phyloP scores from a whole-genome alignment of 2,113 vertebrate species.

The Archilochus colubris region DNA sequence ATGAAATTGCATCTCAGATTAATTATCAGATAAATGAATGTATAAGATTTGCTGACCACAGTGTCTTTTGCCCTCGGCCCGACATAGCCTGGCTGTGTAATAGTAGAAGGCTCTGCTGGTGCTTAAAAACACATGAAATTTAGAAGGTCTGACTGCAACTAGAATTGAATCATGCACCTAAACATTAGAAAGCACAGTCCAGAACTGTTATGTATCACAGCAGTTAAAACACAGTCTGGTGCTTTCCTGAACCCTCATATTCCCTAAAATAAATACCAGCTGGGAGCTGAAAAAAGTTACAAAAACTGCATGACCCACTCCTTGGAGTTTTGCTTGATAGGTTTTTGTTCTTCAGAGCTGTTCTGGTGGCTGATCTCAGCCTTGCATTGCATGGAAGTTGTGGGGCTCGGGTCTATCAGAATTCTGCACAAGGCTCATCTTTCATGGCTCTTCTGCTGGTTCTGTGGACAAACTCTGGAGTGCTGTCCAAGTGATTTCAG shows the following conservation, averaged over 20 bases:
- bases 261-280: neutral
- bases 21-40: neutral
- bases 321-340: neutral
- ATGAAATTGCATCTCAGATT: neutral
- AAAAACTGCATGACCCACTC: neutral
- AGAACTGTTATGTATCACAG: neutral
- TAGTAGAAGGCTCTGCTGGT: neutral
- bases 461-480: neutral
- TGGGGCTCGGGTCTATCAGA: fast-evolving
- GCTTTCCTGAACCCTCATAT: neutral
- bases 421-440: neutral
- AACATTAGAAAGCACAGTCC: neutral
- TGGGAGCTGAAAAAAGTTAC: neutral
- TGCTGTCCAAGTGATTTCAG: neutral
- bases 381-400: neutral
- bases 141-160: neutral
- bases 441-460: neutral
- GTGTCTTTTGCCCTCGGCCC: neutral
- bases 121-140: neutral
- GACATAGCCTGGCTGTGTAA: neutral
- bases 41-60: neutral
- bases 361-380: neutral
- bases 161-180: neutral
- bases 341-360: neutral
- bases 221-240: neutral